Evolutionary conservation across 2,797 vertebrate genomes (phyloP), one percentile per base, ranked within the genome.

Genomic region (Lerista edwardsae): DNA sequence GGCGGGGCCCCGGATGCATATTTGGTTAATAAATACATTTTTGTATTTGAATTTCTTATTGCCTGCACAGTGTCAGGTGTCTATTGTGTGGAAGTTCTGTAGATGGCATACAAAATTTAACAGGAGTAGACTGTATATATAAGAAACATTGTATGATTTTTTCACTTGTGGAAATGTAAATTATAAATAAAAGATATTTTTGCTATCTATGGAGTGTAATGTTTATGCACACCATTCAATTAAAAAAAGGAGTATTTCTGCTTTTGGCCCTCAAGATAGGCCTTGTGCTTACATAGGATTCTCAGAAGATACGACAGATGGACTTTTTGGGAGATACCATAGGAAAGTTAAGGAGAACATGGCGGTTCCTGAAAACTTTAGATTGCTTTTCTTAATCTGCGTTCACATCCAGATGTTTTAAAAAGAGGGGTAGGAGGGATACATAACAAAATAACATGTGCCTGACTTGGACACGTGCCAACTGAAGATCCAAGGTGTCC

Each of bases 151-250:
- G 96, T 97, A 97, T 91, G 93, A 95, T 95, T 96, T 97, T 96
- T 96, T 96, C 96, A 96, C 95, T 94, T 96, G 95, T 96, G 91
- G 92, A 96, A 96, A 94, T 98, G 98, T 99, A 99, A 99, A 98
- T 99, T 99, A 98, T 98, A 97, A 98, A 99, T 99, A 99, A 99
- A 96, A 98, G 95, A 96, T 98, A 98, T 99, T 99, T 99, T 99
- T 99, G 97, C 97, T 98, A 98, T 97, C 94, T 96, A 95, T 97
- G 97, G 96, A 96, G 97, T 98, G 97, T 98, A 96, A 97, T 95
- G 94, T 96, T 98, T 97, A 97, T 97, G 94, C 96, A 96, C 96
- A 95, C 96, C 96, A 97, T 96, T 92, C 90, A 94, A 95, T 92
- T n/a, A n/a, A 92, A 96, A 92, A 93, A 95, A 89, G 92, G 92